These are phyloP conservation scores for Jacana jacana DNA, from an alignment of 2,113 vertebrate genomes.

Conservation along the genomic window DNA sequence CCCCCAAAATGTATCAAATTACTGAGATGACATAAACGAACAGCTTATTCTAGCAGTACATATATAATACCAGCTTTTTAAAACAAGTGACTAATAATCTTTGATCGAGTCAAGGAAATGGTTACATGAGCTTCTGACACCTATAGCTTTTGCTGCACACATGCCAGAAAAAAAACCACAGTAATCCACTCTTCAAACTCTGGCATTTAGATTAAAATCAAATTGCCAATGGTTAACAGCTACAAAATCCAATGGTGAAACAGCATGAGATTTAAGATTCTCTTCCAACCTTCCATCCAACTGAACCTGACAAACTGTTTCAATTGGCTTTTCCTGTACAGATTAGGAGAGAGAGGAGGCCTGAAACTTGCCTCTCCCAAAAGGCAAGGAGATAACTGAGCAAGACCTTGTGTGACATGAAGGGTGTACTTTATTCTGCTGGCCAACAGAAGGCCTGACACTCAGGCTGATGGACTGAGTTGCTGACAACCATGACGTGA, in stretches of 20 bases:
- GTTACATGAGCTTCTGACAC: neutral
- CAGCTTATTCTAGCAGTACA: neutral
- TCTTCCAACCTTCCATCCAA: neutral
- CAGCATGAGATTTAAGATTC: neutral
- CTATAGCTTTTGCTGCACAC: neutral
- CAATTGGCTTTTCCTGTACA: neutral
- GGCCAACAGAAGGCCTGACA: neutral
- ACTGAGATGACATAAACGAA: neutral
- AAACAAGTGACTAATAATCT: neutral
- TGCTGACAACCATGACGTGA: neutral
- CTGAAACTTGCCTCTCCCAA: neutral
- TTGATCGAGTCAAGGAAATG: fast-evolving
- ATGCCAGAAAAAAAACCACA: neutral
- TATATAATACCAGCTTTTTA: neutral
- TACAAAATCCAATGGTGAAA: neutral
- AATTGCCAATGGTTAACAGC: neutral
- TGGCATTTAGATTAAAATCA: neutral
- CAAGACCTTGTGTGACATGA: neutral
- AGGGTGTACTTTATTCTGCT: neutral
- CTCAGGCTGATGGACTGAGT: neutral
- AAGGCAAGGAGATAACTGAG: neutral
- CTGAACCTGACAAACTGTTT: neutral
- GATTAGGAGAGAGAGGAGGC: neutral
- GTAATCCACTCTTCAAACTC: neutral
- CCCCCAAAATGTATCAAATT: neutral